A percentile compares a stretch with the other conserved stretches of the same genome.
Evolutionary conservation across 2,888 invertebrate genomes (phyloP).

Genomic region (Schizaphis graminum): DNA sequence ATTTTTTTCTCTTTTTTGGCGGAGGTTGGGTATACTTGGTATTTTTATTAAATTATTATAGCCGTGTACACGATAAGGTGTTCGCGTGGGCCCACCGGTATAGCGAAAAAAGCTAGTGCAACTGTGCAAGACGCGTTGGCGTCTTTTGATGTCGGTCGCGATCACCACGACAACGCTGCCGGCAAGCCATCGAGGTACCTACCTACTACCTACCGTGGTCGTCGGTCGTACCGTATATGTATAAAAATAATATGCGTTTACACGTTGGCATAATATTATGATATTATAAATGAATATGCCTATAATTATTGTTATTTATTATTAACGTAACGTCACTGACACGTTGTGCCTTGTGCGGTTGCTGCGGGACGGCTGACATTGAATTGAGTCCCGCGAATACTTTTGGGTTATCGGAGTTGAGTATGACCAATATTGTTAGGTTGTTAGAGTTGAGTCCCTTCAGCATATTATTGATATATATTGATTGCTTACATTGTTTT

Average conservation of each 20-base stretch:
- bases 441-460: too few relatives aligned
- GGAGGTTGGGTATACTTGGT: neutral
- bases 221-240: neutral
- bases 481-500: too few relatives aligned
- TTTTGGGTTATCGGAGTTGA: too few relatives aligned
- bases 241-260: neutral
- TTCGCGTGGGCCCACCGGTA: neutral
- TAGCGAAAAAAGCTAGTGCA: neutral
- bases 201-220: neutral
- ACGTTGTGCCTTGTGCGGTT: neutral
- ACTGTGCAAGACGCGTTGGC: neutral
- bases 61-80: neutral
- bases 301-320: neutral
- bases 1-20: neutral
- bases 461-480: too few relatives aligned
- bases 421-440: too few relatives aligned
- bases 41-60: neutral
- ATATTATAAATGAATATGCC: too few relatives aligned
- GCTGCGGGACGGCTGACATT: too few relatives aligned
- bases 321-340: neutral
- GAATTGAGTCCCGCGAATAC: too few relatives aligned
- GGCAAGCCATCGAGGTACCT: neutral
- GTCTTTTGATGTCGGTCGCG: neutral
- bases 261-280: neutral
- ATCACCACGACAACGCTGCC: neutral